phyloP scores from a whole-genome alignment of 2,113 vertebrate genomes.

The Heterocephalus glaber region DNA sequence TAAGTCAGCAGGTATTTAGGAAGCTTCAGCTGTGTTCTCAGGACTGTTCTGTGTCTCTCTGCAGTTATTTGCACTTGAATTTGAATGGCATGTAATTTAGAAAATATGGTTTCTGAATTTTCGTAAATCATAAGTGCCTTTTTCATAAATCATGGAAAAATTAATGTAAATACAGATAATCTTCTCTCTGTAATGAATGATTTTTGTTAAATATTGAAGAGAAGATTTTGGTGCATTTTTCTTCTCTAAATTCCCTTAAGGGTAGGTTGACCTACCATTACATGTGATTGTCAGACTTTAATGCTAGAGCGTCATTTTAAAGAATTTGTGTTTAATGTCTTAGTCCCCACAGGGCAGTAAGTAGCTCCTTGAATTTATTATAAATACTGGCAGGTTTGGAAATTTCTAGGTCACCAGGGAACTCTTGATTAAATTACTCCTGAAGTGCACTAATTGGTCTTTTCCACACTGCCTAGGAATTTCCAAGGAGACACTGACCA shows the following conservation, averaged over 20 bases:
- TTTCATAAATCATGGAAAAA: conserved; percentile 22
- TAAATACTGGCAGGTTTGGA: conserved; percentile 59
- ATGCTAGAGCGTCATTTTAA: conserved; percentile 35
- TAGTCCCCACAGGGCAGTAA: conserved; percentile 33
- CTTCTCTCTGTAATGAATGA: not conserved
- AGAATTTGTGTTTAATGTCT: conserved; percentile 39
- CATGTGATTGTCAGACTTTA: not conserved
- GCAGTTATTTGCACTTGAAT: conserved; percentile 39
- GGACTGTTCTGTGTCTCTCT: not conserved
- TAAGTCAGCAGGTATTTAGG: conserved; percentile 53
- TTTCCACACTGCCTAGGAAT: not conserved
- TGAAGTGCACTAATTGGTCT: conserved; percentile 46
- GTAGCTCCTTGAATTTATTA: conserved; percentile 66
- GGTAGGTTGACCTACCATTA: not conserved
- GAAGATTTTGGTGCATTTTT: conserved; percentile 26
- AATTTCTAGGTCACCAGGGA: conserved; percentile 52
- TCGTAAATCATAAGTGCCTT: not conserved
- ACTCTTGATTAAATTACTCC: conserved; percentile 59
- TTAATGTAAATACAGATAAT: not conserved
- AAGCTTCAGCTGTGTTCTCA: conserved; percentile 44
- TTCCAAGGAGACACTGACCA: conserved; percentile 31
- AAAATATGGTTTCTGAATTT: conserved; percentile 30
- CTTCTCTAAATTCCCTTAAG: not conserved
- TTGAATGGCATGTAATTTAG: conserved; percentile 29
- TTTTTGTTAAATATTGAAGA: conserved; percentile 10